These are phyloP conservation scores for Horisme vitalbata DNA, from an alignment of 2,888 invertebrate species.

Conservation along the genomic window DNA sequence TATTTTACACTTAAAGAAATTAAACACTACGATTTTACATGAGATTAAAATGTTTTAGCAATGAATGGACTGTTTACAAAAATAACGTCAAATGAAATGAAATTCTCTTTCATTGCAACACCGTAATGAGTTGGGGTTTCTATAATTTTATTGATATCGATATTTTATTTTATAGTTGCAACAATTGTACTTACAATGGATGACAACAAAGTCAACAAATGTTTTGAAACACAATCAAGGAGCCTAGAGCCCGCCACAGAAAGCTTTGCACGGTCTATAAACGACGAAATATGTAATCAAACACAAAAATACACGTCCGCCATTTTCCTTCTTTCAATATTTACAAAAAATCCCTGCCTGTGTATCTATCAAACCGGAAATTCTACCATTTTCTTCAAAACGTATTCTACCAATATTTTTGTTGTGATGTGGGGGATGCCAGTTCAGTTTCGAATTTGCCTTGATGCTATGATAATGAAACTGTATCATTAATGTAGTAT, in stretches of 20 bases:
- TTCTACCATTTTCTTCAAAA: conserved; percentile 23
- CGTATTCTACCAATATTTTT: conserved; percentile 6
- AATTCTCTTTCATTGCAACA: conserved; percentile 69
- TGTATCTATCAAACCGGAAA: background rate
- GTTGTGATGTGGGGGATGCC: conserved; percentile 22
- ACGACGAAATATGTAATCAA: background rate
- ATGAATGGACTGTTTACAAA: conserved; percentile 11
- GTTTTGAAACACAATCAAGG: background rate
- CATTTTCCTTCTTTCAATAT: no score
- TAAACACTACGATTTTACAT: no score
- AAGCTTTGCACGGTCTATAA: no score
- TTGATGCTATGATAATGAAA: no score
- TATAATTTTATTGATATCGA: conserved; percentile 45
- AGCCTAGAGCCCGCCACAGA: background rate
- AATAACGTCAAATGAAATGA: conserved; percentile 33
- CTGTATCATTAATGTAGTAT: no score
- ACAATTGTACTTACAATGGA: conserved; percentile 68
- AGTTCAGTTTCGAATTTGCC: no score
- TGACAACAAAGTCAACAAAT: conserved; percentile 63
- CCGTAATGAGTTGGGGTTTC: conserved; percentile 68
- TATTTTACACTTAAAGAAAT: no score
- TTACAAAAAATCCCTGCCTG: no score
- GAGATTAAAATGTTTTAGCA: no score
- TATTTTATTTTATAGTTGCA: conserved; percentile 70
- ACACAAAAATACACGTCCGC: conserved; percentile 18